Base-by-base conservation (phyloP, 53 echinoderm and acorn worm species). In the Arbacia lixula region DNA sequence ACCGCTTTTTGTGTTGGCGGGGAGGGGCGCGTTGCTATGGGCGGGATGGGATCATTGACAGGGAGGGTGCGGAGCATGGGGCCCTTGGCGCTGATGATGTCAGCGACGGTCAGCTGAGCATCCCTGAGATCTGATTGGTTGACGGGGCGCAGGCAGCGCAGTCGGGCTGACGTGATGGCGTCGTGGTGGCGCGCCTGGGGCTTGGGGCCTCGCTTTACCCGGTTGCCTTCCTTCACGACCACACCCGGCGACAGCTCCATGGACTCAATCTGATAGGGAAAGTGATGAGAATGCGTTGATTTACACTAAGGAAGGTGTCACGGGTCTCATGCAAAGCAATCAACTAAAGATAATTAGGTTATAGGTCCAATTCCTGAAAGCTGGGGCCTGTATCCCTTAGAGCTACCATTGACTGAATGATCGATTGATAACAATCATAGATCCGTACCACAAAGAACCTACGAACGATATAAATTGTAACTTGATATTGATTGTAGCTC, bases 181-280 rank as follows among this genome's bases (percentile, higher is more conserved):
- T 85, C 91, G 5, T 84, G 76, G 58, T 94, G 83, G 4, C 91
- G 84, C 33, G 89, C 65, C 51, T 94, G 85, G 1, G 92, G 86
- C 72, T 86, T 92, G 11, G 97, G 94, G 2, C 97, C 97, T 71
- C 94, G 88, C 77, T 93, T 97, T 42, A 91, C 68, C 35, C 94
- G 90, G 63, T 90, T 90, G 66, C 94, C 97, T 65, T 97, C 97
- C 49, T 91, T 91, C 36, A 97, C 97, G 55, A 93, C 72, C 12
- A 97, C 97, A 12, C 97, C 97, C 0, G 97, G 92, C 37, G 97
- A 93, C 36, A 97, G 34, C 39, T 94, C 94, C 97, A 97, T 97
- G 0, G 92, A 94, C 66, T 97, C 97, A 65, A 97, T 90, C 97
- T 97, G 85, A 28, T 12, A 12, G 22, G 64, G 57, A 21, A 11